Evolutionary conservation across 2,113 vertebrate genomes (phyloP), one percentile per base, ranked within the genome.

Genomic region (Rattus rattus): DNA sequence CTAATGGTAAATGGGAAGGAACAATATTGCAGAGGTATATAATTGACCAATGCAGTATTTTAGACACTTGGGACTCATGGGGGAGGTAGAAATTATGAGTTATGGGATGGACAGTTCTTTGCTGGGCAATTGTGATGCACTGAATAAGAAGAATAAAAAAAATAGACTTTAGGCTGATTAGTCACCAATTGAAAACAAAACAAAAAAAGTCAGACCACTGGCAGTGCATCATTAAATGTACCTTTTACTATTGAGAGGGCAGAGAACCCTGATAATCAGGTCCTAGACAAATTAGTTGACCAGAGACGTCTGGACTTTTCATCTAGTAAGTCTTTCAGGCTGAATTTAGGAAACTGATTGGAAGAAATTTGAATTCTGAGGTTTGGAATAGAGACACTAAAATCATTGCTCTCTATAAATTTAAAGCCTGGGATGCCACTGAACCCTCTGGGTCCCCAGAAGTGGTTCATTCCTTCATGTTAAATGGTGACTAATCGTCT

Each of bases 261-360:
- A 91, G 63, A 79, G 67, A 88, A 96, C 22, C 88, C 70, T 56
- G 20, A 77, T 43, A 94, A 67, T 73, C 33, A 83, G n/a, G 43
- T n/a, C 33, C 24, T 19, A 80, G 75, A 54, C 19, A 92, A 59
- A 90, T 7, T 77, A 92, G 59, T 19, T n/a, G 39, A 59, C 39
- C 33, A 90, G 70, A 94, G 76, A 84, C 28, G 52, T 85, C 61
- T 63, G 63, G 65, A 91, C 24, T 33, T 0, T 11, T 12, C 59
- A 5, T 85, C 26, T 36, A 69, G 79, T 1, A 90, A 83, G 36
- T 47, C 2, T 7, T 72, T 39, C 43, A 17, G 65, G 24, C 20
- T 59, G n/a, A 91, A 87, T 72, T 47, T 73, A 92, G 61, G 13
- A 24, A 87, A 17, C 43, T 93, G 24, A 59, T 59, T n/a, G 36